phyloP scores from a whole-genome alignment of 1,140 invertebrate species.

The Rhopalosiphum maidis region DNA sequence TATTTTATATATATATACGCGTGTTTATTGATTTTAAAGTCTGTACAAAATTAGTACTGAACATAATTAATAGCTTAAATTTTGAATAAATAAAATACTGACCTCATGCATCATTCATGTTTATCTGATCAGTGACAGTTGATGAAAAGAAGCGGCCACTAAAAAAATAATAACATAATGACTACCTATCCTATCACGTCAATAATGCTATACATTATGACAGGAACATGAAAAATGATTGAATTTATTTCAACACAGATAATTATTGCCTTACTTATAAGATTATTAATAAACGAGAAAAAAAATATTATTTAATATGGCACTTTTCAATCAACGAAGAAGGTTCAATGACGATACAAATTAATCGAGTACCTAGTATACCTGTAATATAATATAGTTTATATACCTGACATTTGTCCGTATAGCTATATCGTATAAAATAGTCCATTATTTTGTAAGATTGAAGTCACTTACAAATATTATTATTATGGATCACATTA shows the following conservation, averaged over 20 bases:
- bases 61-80: neutral
- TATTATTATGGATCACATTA: neutral
- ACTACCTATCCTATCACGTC: neutral
- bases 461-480: neutral
- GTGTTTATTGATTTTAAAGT: neutral
- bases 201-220: neutral
- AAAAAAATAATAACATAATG: slow-evolving; percentile 3
- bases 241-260: neutral
- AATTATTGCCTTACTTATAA: neutral
- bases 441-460: neutral
- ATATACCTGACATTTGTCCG: neutral
- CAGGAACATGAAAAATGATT: slow-evolving; percentile 1
- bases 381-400: too few relatives aligned
- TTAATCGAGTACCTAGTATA: neutral
- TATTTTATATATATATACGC: neutral
- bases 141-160: neutral
- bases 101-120: neutral
- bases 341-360: neutral
- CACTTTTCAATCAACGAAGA: neutral
- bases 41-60: neutral
- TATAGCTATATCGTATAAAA: neutral
- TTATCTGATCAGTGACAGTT: slow-evolving; percentile 9
- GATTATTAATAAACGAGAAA: neutral
- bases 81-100: neutral
- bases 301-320: neutral